These are phyloP conservation scores for Crypturellus undulatus DNA, from an alignment of 2,113 vertebrate species.

Conservation along the genomic window DNA sequence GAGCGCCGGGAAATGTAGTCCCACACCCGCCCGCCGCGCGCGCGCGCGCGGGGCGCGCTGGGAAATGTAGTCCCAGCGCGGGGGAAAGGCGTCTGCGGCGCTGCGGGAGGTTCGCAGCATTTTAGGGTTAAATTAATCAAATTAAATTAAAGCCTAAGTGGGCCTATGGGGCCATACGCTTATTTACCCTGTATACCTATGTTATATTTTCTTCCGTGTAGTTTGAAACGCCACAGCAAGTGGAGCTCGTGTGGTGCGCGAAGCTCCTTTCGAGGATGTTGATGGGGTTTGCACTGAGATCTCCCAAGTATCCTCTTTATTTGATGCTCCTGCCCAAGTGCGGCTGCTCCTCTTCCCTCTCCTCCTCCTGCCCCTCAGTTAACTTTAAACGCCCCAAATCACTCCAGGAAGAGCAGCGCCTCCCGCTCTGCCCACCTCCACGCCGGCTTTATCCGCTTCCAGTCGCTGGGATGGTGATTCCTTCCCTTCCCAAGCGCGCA, in stretches of 20 bases:
- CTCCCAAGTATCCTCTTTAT: background rate
- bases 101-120: background rate
- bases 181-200: background rate
- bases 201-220: background rate
- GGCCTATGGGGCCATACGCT: background rate
- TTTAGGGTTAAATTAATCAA: background rate
- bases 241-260: background rate
- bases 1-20: background rate
- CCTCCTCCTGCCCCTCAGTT: background rate
- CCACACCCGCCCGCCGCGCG: too few relatives aligned
- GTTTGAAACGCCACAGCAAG: background rate
- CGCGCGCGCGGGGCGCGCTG: background rate
- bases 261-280: background rate
- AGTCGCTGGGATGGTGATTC: background rate
- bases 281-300: background rate
- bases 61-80: background rate
- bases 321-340: background rate
- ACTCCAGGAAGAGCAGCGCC: too few relatives aligned
- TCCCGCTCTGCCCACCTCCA: too few relatives aligned
- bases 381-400: background rate
- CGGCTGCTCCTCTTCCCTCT: background rate
- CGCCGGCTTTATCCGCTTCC: background rate
- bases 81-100: background rate
- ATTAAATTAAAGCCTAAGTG: background rate
- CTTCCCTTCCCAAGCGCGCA: fast-evolving